Percentiles rank a stretch among this genome's conserved stretches.
phyloP scores from a whole-genome alignment of 2,888 invertebrate genomes.

The Candidula unifasciata region DNA sequence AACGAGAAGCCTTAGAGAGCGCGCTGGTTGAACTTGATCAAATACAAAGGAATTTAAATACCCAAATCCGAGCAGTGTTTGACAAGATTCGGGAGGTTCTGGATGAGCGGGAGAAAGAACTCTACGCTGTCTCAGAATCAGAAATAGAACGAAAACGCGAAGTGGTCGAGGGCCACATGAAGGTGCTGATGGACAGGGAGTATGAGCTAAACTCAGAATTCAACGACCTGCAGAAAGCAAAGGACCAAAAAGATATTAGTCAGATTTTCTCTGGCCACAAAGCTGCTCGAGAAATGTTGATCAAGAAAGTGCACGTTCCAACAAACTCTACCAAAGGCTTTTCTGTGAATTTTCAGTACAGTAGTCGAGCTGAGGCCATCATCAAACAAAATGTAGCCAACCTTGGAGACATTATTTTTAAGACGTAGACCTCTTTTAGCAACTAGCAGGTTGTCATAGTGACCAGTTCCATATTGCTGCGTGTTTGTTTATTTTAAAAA shows the following conservation, averaged over 20 bases:
- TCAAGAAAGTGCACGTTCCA: conserved; percentile 63
- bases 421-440: conserved; percentile 34
- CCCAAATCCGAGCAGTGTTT: conserved; percentile 66
- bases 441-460: background rate
- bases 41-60: conserved; percentile 68
- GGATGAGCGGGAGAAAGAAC: conserved; percentile 69
- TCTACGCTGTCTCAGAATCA: conserved; percentile 66
- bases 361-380: conserved; percentile 65
- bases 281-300: conserved; percentile 64
- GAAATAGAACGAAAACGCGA: conserved; percentile 69
- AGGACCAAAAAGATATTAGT: conserved; percentile 67
- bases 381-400: conserved; percentile 65
- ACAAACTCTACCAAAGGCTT: conserved; percentile 67
- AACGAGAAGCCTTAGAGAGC: conserved; percentile 64
- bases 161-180: conserved; percentile 65
- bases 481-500: too few relatives aligned
- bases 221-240: conserved; percentile 63
- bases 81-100: conserved; percentile 67
- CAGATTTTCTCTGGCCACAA: conserved; percentile 70
- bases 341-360: conserved; percentile 71
- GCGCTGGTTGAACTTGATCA: conserved; percentile 68
- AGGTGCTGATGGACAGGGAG: conserved; percentile 62
- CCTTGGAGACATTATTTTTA: conserved; percentile 67
- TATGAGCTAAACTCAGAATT: conserved; percentile 61
- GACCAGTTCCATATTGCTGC: background rate